Conservation (phyloP, 2,888 invertebrate species). For the Hypomecis punctinalis region DNA sequence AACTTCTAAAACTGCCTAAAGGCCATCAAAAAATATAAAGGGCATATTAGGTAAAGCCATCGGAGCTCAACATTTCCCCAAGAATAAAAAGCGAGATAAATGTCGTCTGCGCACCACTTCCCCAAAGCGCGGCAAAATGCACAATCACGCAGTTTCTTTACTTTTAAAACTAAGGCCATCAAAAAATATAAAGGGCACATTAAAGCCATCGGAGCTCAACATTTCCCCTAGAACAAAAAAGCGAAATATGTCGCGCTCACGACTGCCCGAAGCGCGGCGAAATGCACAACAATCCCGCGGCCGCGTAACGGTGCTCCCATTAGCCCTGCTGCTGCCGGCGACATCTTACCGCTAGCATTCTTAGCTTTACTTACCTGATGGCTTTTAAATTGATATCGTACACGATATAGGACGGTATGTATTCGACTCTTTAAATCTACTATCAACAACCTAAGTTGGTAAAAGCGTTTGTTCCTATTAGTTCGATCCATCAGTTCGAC, state of each 20-base stretch:
- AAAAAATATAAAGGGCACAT: not conserved
- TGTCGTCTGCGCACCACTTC: too few species aligned
- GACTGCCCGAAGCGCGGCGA: conserved; percentile 42
- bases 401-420: too few species aligned
- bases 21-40: not conserved
- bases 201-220: conserved; percentile 6
- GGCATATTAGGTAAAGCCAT: not conserved
- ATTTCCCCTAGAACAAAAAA: conserved; percentile 37
- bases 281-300: conserved; percentile 42
- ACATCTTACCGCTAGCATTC: conserved; percentile 11
- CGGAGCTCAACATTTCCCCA: not conserved
- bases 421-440: too few species aligned
- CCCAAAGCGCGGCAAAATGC: too few species aligned
- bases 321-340: conserved; percentile 32
- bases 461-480: too few species aligned
- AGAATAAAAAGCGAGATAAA: too few species aligned
- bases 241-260: conserved; percentile 23
- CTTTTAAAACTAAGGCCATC: not conserved
- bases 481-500: too few species aligned
- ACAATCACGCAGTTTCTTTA: too few species aligned
- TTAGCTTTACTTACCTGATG: not conserved
- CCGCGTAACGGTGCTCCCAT: conserved; percentile 45
- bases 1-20: too few species aligned
- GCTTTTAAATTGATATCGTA: too few species aligned
- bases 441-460: too few species aligned